Base-by-base conservation (phyloP, 2,797 vertebrate species). In the Mormyrus hasselquistii region DNA sequence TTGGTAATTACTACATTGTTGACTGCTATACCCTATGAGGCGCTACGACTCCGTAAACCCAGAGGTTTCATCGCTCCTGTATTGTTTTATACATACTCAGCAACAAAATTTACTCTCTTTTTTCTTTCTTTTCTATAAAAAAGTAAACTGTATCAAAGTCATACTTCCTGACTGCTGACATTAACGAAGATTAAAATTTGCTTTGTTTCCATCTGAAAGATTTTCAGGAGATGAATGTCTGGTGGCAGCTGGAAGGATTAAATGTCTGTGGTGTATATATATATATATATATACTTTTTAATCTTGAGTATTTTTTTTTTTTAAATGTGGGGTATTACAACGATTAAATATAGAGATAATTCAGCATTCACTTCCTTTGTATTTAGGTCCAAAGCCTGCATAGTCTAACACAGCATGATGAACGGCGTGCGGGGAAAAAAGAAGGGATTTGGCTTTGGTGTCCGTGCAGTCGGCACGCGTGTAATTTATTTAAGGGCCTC, bases 231-330 rank as follows among this genome's bases (percentile, higher is more conserved):
- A 92, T 91, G 87, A 85, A 89, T 76, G 55, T 47, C 92, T 91
- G 92, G 92, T 91, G 92, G 92, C 92, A 88, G 88, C 88, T 90
- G 90, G 91, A 53, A 12, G 91, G 93, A 95, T 95, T 94, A 94
- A 59, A 92, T 0, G 10, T 34, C 62, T 29, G 62, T 10, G 9
- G 62, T 0, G n/a, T 8, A 2, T 52, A 10, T 12, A 10, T 53
- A 2, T 22, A 2, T 22, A 9, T 62, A 3, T 62, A 25, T 62
- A 25, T 34, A 29, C 9, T 25, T 65, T 62, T 62, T 22, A 62
- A 65, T 65, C 22, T 62, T 8, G 16, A 25, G 8, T 4, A 65
- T 69, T 44, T 16, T 82, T 47, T 19, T 25, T 47, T 84, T n/a
- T 59, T 22, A 2, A 84, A 50, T 84, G 44, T 22, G 44, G 41